A percentile compares a stretch with the other conserved stretches of the same genome.
phyloP scores from a whole-genome alignment of 1,140 invertebrate species.

The Brachionus sp. region DNA sequence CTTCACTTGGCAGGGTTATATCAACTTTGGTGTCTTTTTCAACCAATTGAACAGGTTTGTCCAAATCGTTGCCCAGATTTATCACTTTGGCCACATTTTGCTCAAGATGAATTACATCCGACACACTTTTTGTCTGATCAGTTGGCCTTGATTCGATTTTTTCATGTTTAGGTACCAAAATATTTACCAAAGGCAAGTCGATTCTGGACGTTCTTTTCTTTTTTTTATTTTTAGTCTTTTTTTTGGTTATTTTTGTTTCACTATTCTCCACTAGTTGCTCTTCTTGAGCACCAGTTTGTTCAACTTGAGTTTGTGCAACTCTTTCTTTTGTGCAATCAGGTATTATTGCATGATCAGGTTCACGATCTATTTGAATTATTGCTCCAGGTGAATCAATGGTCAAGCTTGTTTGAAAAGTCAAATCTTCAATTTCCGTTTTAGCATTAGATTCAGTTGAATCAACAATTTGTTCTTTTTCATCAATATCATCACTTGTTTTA shows the following conservation, averaged over 20 bases:
- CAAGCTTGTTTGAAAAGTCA: neutral
- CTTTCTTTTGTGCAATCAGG: neutral
- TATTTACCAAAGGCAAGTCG: neutral
- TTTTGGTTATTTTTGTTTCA: neutral
- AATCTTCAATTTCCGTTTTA: neutral
- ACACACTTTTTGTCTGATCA: neutral
- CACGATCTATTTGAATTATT: neutral
- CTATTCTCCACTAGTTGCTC: neutral
- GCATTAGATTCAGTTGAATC: neutral
- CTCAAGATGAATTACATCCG: neutral
- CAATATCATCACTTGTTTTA: neutral
- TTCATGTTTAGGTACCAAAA: neutral
- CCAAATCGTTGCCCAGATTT: neutral
- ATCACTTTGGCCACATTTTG: neutral
- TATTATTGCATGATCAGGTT: constrained; percentile 35
- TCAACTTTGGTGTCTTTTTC: constrained; percentile 10
- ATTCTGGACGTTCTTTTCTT: neutral
- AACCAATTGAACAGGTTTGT: neutral
- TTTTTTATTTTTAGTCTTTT: constrained; percentile 5
- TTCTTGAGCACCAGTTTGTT: neutral
- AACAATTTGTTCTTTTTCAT: neutral
- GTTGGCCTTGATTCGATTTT: neutral
- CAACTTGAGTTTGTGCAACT: neutral
- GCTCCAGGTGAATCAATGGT: constrained; percentile 34
- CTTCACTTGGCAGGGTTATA: neutral